Percentiles rank a stretch among this genome's conserved stretches.
These are phyloP conservation scores for Brenthis daphne DNA, from an alignment of 2,888 invertebrate genomes.

Conservation along the genomic window DNA sequence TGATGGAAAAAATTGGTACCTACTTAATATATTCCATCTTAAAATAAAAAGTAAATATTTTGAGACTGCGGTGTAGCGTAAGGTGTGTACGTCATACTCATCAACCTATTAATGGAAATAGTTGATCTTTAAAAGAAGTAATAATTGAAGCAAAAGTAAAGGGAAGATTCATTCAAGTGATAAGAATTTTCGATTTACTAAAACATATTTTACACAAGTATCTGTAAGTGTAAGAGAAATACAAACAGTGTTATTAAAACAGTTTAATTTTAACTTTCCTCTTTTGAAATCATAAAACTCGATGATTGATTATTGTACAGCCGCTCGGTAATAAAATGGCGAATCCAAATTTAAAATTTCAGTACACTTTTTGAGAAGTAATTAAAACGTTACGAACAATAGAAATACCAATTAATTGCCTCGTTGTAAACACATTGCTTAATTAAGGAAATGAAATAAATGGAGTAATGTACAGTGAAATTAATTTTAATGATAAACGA, in stretches of 20 bases:
- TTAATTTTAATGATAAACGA: constrained; percentile 80
- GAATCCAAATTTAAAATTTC: constrained; percentile 50
- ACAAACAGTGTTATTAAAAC: constrained; percentile 19
- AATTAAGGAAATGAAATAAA: constrained; percentile 79
- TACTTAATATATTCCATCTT: no score
- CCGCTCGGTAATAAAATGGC: constrained; percentile 40
- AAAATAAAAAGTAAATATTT: no score
- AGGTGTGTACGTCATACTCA: no score
- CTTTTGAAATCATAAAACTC: constrained; percentile 26
- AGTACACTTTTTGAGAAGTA: constrained; percentile 53
- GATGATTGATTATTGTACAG: constrained; percentile 32
- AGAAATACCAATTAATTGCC: constrained; percentile 77
- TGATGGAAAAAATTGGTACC: no score
- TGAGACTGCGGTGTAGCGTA: no score
- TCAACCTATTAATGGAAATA: no score
- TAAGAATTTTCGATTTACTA: no score
- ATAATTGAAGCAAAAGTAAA: no score
- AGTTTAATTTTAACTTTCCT: constrained; percentile 24
- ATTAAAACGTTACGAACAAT: constrained; percentile 69
- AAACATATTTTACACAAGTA: not conserved
- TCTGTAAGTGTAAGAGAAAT: not conserved
- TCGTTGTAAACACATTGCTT: constrained; percentile 81
- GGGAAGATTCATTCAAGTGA: no score
- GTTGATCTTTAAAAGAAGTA: no score
- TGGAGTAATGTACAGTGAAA: constrained; percentile 73